Percentiles rank a stretch among this genome's conserved stretches.
Conservation (phyloP, 2,888 invertebrate genomes). For the Dimorphilus gyrociliatus region DNA sequence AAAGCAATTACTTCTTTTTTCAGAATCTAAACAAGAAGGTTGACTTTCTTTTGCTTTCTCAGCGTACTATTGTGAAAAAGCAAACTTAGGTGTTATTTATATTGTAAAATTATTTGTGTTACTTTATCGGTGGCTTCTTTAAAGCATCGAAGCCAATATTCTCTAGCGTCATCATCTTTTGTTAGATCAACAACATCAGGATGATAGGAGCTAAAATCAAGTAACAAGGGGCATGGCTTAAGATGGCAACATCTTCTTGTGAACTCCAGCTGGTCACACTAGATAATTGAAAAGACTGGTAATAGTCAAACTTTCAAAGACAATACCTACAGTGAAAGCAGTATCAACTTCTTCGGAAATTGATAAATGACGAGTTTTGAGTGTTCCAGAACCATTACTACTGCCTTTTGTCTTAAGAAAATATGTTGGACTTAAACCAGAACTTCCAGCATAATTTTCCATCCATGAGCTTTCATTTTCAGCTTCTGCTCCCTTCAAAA, state of each 20-base stretch:
- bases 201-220: slow-evolving; percentile 59
- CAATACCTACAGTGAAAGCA: no score
- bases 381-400: no score
- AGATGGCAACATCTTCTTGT: slow-evolving; percentile 45
- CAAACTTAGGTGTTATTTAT: no score
- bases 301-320: background rate
- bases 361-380: no score
- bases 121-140: slow-evolving; percentile 60
- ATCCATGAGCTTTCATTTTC: slow-evolving; percentile 45
- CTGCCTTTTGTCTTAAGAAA: no score
- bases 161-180: slow-evolving; percentile 61
- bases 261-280: slow-evolving; percentile 45
- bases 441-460: slow-evolving; percentile 52
- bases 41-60: slow-evolving; percentile 63
- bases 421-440: no score
- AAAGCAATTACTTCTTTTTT: slow-evolving; percentile 61
- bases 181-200: slow-evolving; percentile 83
- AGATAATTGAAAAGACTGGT: slow-evolving; percentile 26
- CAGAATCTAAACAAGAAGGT: slow-evolving; percentile 55
- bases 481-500: slow-evolving; percentile 49
- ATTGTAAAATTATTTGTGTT: no score
- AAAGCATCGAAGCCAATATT: slow-evolving; percentile 82
- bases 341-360: no score
- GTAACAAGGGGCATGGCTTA: slow-evolving; percentile 55
- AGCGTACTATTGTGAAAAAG: no score